Conservation (phyloP, 2,113 vertebrate genomes). For the Regulus satrapa region DNA sequence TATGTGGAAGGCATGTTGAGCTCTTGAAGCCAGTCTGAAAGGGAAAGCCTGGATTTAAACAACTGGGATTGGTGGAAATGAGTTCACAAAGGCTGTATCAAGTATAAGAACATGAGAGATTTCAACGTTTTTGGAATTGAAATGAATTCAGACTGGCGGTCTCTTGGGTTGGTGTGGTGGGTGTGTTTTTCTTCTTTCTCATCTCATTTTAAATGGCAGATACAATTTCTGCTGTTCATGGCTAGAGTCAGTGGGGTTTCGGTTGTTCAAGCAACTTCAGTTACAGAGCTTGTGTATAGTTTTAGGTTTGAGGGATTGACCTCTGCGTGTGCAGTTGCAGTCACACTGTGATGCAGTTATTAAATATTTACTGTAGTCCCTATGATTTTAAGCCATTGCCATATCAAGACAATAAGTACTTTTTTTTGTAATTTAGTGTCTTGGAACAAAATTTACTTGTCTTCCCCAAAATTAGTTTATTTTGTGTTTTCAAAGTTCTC, state of each 20-base stretch:
- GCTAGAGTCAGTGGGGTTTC: background rate
- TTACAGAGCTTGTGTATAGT: background rate
- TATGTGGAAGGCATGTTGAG: background rate
- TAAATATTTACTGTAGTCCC: background rate
- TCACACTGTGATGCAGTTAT: background rate
- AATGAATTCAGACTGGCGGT: rapidly evolving
- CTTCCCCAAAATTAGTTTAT: rapidly evolving
- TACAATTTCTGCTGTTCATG: background rate
- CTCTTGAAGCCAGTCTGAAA: background rate
- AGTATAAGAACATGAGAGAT: background rate
- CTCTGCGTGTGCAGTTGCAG: background rate
- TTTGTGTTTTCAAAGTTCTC: background rate
- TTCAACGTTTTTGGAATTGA: background rate
- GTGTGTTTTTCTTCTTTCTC: background rate
- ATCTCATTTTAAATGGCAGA: background rate
- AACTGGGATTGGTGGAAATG: background rate
- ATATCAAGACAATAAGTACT: background rate
- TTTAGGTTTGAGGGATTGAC: background rate
- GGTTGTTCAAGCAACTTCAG: background rate
- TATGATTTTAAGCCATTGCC: background rate
- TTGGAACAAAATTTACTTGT: background rate
- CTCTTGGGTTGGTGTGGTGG: background rate
- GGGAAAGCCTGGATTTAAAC: background rate
- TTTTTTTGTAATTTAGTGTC: background rate
- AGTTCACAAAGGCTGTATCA: background rate